phyloP scores from a whole-genome alignment of 1,140 invertebrate genomes.

The Condylostylus longicornis region DNA sequence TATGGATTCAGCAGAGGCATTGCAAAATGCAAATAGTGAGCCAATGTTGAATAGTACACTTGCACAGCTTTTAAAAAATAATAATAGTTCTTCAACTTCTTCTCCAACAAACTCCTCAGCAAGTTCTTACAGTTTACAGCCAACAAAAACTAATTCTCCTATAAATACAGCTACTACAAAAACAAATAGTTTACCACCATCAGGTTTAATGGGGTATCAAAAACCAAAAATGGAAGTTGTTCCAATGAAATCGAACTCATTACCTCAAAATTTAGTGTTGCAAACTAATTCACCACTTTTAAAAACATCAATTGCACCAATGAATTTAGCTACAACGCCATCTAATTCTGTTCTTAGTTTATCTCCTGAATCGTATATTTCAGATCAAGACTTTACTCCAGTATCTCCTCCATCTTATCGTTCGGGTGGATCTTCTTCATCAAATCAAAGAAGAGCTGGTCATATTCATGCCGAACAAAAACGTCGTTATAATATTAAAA shows the following conservation, averaged over 20 bases:
- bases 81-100: slow-evolving; percentile 11
- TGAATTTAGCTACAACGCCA: slow-evolving; percentile 8
- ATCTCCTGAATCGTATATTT: slow-evolving; percentile 29
- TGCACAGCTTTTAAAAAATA: slow-evolving; percentile 26
- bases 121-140: slow-evolving; percentile 4
- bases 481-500: slow-evolving; percentile 91
- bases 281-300: too few relatives aligned
- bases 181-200: slow-evolving; percentile 3
- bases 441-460: slow-evolving; percentile 51
- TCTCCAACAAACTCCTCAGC: slow-evolving; percentile 6
- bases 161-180: slow-evolving; percentile 7
- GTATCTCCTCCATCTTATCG: slow-evolving; percentile 36
- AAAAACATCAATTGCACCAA: not conserved
- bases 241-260: slow-evolving; percentile 28
- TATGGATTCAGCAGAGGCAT: slow-evolving; percentile 15
- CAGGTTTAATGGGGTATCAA: slow-evolving; percentile 7
- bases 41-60: slow-evolving; percentile 32
- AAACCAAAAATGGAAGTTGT: slow-evolving; percentile 14
- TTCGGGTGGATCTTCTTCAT: too few relatives aligned
- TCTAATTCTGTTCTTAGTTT: slow-evolving; percentile 9
- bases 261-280: slow-evolving; percentile 14
- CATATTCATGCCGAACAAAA: slow-evolving; percentile 98
- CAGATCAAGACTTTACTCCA: slow-evolving; percentile 27
- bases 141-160: not conserved
- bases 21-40: slow-evolving; percentile 28